Conservation (phyloP, 1,140 invertebrate genomes). For the Platyscapa corneri region DNA sequence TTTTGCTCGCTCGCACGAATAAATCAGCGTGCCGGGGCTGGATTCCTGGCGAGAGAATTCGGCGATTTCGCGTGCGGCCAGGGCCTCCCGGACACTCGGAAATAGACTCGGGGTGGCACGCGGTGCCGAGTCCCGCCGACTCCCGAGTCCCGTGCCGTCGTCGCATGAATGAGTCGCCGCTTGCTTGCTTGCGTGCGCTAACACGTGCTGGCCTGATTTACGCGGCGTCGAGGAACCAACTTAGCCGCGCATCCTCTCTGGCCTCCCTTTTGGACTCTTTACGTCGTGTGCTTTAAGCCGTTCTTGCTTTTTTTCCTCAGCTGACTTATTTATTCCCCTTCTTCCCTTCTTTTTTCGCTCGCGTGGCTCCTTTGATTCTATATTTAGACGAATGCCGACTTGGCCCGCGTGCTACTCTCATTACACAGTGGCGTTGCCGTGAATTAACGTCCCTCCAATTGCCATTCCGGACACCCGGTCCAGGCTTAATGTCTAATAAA, state of each 20-base stretch:
- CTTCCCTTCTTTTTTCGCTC: slow-evolving; percentile 42
- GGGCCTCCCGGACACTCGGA: slow-evolving; percentile 49
- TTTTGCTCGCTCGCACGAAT: not conserved
- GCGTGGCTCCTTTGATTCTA: slow-evolving; percentile 38
- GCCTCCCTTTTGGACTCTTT: not conserved
- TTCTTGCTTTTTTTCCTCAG: not conserved
- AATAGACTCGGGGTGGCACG: slow-evolving; percentile 63
- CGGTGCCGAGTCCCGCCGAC: too few species aligned
- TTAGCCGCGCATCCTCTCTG: not conserved
- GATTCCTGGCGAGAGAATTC: too few species aligned
- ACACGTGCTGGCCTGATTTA: slow-evolving; percentile 71
- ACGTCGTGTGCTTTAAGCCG: not conserved
- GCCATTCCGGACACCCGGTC: not conserved
- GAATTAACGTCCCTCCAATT: slow-evolving; percentile 22
- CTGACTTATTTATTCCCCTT: not conserved
- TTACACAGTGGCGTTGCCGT: not conserved
- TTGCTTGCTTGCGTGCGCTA: slow-evolving; percentile 56
- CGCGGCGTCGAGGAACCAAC: slow-evolving; percentile 50
- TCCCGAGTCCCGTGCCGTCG: slow-evolving; percentile 16
- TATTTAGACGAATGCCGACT: slow-evolving; percentile 22
- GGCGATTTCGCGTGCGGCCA: not conserved
- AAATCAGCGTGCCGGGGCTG: not conserved
- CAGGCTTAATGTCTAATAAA: not conserved
- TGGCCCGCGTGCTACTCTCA: not conserved
- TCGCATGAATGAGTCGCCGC: slow-evolving; percentile 70